A percentile compares a stretch with the other conserved stretches of the same genome.
Conservation (phyloP, 2,888 invertebrate species). For the Drosophila kokeensis region DNA sequence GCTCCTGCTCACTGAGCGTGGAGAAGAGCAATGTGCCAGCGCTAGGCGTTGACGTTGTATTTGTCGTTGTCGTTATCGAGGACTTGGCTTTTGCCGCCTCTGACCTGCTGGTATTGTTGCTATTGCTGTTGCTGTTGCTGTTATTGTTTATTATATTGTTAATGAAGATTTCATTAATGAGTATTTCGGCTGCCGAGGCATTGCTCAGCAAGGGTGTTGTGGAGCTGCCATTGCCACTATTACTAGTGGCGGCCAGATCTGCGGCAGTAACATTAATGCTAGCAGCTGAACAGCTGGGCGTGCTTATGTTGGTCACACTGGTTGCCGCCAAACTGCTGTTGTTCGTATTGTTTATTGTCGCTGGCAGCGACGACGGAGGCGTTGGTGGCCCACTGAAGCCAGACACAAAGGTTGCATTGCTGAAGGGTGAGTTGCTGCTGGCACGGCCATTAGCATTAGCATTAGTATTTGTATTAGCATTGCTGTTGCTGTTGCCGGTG, state of each 20-base stretch:
- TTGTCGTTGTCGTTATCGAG: conserved; percentile 43
- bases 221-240: conserved; percentile 40
- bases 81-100: conserved; percentile 53
- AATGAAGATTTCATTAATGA: conserved; percentile 84
- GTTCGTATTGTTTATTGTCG: conserved; percentile 58
- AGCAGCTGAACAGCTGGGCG: conserved; percentile 53
- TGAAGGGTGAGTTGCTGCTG: conserved; percentile 59
- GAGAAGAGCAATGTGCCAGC: conserved; percentile 82
- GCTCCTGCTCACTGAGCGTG: conserved; percentile 82
- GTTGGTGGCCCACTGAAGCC: conserved; percentile 71
- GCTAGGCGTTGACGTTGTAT: conserved; percentile 62
- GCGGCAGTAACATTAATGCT: conserved; percentile 49
- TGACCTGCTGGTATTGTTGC: conserved; percentile 31
- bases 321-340: conserved; percentile 39
- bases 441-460: conserved; percentile 30
- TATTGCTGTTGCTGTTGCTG: conserved; percentile 45
- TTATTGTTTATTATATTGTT: conserved; percentile 83
- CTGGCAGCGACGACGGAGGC: conserved; percentile 62
- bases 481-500: conserved; percentile 47
- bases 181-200: conserved; percentile 83
- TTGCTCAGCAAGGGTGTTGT: conserved; percentile 70
- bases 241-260: conserved; percentile 42
- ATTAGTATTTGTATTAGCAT: conserved; percentile 11
- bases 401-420: conserved; percentile 81
- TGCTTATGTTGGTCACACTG: conserved; percentile 68